These are phyloP conservation scores for Microctonus hyperodae DNA, from an alignment of 2,888 invertebrate genomes.

Conservation along the genomic window DNA sequence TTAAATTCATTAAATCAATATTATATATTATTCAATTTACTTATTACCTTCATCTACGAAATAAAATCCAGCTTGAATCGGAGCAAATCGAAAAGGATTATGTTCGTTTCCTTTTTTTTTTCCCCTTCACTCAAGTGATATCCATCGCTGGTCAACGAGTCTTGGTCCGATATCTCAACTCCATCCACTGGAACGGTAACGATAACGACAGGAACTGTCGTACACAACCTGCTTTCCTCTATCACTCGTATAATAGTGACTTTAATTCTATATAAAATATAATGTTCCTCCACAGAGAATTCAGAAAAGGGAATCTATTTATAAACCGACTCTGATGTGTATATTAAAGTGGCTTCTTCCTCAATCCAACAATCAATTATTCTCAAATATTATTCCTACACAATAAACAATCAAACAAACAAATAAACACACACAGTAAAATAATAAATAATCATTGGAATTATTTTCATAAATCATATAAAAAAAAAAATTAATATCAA, in stretches of 20 bases:
- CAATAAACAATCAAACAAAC: too few relatives aligned
- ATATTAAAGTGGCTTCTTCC: too few relatives aligned
- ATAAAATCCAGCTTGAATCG: neutral
- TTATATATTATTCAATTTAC: neutral
- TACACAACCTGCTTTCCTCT: neutral
- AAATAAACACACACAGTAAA: too few relatives aligned
- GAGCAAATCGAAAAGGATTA: conserved; percentile 7
- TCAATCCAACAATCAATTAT: too few relatives aligned
- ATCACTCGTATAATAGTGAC: conserved; percentile 1
- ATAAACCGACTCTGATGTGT: too few relatives aligned
- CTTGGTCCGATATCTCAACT: conserved; percentile 1
- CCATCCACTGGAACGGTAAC: conserved; percentile 16
- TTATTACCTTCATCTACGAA: neutral
- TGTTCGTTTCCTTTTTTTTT: neutral
- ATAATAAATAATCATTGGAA: too few relatives aligned
- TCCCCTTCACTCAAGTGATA: conserved; percentile 14
- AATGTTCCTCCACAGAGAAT: neutral
- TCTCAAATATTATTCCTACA: too few relatives aligned
- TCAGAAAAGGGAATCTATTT: neutral
- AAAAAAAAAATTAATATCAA: too few relatives aligned
- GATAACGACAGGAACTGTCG: conserved; percentile 23
- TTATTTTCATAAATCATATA: too few relatives aligned
- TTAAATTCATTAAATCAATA: neutral
- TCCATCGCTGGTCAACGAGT: conserved; percentile 7
- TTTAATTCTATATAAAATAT: conserved; percentile 2